Base-by-base conservation (phyloP, 2,797 vertebrate species). In the Eleutherodactylus coqui region DNA sequence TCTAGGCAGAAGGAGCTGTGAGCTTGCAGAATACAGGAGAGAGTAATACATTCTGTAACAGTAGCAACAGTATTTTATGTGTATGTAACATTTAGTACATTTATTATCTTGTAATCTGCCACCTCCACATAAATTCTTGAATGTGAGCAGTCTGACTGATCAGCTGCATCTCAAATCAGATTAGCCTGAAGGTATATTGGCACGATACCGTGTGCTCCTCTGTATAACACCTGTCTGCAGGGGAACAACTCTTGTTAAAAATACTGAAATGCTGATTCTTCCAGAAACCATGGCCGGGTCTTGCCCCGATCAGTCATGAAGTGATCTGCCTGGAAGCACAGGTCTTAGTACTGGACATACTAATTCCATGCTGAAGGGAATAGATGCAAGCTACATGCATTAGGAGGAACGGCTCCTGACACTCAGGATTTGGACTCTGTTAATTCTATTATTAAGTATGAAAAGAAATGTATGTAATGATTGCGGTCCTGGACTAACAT, bases 311-410 rank as follows among this genome's bases (percentile, higher is more conserved):
- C 69, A 72, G 8, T 43, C 38, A 13, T 72, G 21, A 24, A 43
- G 69, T n/a, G 67, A 72, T 72, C 24, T 43, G 69, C 69, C 69
- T 72, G 38, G 9, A 19, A 72, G 38, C 38, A 43, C 69, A 41
- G 4, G 36, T 72, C 69, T 24, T 72, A 72, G 36, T 10, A 72
- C 36, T 43, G 69, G 69, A 43, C 69, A 72, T n/a, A 72, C 3
- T n/a, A 43, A 72, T 72, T 72, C 69, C 69, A 43, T 38, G 13
- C 24, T 3, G 10, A 43, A n/a, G 11, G n/a, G 9, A 41, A 43
- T 9, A 17, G 38, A 19, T 43, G 34, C 32, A 41, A 70, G 67
- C 11, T 72, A 72, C 21, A 43, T 24, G 69, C 36, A 5, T 8
- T 72, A 41, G 3, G n/a, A n/a, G n/a, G n/a, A n/a, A n/a, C n/a